Percentiles rank a stretch among this genome's conserved stretches.
These are phyloP conservation scores for Drosophila pectinifera DNA, from an alignment of 1,140 invertebrate species.

Conservation along the genomic window DNA sequence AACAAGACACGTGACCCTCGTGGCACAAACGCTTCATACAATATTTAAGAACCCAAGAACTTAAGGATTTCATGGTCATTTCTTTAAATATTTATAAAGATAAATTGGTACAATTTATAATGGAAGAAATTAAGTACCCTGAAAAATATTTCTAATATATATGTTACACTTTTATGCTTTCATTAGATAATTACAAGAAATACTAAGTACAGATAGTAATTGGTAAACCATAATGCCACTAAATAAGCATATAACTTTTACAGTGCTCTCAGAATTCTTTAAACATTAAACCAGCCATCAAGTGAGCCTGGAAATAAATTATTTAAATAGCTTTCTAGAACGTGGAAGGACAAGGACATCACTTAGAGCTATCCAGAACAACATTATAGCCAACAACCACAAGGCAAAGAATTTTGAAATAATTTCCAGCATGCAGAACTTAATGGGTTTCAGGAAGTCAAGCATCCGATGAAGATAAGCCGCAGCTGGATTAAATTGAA, in stretches of 20 bases:
- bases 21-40: slow-evolving; percentile 25
- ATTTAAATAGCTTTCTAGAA: background rate
- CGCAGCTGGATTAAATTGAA: slow-evolving; percentile 10
- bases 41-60: slow-evolving; percentile 24
- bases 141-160: background rate
- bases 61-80: background rate
- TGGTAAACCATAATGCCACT: too few species aligned
- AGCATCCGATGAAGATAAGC: background rate
- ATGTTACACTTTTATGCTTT: background rate
- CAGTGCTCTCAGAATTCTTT: too few species aligned
- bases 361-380: background rate
- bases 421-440: background rate
- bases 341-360: slow-evolving; percentile 12
- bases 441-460: slow-evolving; percentile 4
- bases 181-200: background rate
- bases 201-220: background rate
- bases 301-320: background rate
- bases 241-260: too few species aligned
- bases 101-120: too few species aligned
- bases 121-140: background rate
- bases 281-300: background rate
- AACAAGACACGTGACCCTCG: slow-evolving; percentile 51
- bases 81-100: too few species aligned
- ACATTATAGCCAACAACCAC: background rate
- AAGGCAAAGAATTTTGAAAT: background rate